A percentile compares a stretch with the other conserved stretches of the same genome.
Evolutionary conservation across 2,888 invertebrate species (phyloP).

Genomic region (Alitta virens): DNA sequence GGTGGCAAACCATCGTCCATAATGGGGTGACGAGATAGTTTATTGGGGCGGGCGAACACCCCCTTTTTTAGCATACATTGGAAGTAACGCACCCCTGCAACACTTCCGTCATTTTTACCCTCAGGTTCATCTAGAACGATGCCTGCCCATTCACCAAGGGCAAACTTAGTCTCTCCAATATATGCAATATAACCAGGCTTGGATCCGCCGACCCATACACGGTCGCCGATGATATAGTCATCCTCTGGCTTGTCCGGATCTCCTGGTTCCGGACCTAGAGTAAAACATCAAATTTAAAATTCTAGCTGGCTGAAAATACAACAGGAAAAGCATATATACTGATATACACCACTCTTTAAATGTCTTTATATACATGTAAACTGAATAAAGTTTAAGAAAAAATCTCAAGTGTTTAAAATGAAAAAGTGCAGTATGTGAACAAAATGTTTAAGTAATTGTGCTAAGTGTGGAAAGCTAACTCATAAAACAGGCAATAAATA

Average conservation of each 20-base stretch:
- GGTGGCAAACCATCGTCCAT: neutral
- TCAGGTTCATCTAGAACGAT: conserved; percentile 53
- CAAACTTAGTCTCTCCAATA: conserved; percentile 56
- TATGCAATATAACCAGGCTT: conserved; percentile 55
- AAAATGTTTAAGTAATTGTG: too few relatives aligned
- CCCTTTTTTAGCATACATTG: conserved; percentile 56
- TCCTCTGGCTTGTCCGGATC: conserved; percentile 67
- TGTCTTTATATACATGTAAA: too few relatives aligned
- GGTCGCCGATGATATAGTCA: conserved; percentile 92
- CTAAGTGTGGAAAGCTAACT: too few relatives aligned
- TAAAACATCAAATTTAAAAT: too few relatives aligned
- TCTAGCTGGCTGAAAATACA: too few relatives aligned
- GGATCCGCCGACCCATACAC: conserved; percentile 70
- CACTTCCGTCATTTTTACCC: conserved; percentile 57
- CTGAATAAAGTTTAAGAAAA: too few relatives aligned
- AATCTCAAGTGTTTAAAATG: too few relatives aligned
- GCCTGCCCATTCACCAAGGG: conserved; percentile 56
- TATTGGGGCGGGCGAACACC: conserved; percentile 65
- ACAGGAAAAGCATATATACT: neutral
- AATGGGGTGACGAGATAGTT: conserved; percentile 61
- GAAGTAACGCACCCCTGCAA: conserved; percentile 55
- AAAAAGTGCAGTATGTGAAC: too few relatives aligned
- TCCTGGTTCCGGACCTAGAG: conserved; percentile 37
- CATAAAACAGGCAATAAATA: too few relatives aligned
- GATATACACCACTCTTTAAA: neutral